These are phyloP conservation scores for Meliscaeva auricollis DNA, from an alignment of 2,888 invertebrate genomes.

Conservation along the genomic window DNA sequence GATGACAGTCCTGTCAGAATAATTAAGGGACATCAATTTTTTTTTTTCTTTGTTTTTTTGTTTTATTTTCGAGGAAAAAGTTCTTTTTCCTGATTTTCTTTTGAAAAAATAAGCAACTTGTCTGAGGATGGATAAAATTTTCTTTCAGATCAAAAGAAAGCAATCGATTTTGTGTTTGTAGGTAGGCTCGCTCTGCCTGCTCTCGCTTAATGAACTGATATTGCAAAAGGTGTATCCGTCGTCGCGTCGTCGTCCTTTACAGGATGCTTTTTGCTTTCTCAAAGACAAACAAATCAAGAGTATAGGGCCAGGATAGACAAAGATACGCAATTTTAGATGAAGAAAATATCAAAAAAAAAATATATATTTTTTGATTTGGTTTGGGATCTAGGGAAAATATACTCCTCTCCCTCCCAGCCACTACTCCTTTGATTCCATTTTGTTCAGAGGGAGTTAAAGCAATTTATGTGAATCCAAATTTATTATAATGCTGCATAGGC, in stretches of 20 bases:
- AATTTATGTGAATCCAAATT: constrained; percentile 59
- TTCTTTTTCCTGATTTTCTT: background rate
- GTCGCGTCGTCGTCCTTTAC: background rate
- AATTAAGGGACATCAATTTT: constrained; percentile 54
- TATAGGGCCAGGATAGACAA: too few species aligned
- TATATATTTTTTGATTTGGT: constrained; percentile 60
- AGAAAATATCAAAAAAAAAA: background rate
- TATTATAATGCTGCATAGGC: constrained; percentile 20
- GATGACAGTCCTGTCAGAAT: constrained; percentile 56
- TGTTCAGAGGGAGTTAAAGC: constrained; percentile 28
- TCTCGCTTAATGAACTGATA: constrained; percentile 20
- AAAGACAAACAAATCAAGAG: constrained; percentile 40
- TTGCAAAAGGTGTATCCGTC: constrained; percentile 26
- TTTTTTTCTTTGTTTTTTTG: background rate
- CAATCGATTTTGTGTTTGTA: constrained; percentile 24
- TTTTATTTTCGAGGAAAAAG: constrained; percentile 6
- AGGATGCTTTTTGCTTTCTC: constrained; percentile 1
- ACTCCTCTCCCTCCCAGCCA: background rate
- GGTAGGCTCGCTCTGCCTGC: background rate
- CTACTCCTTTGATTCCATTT: background rate
- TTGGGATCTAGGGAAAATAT: constrained; percentile 56
- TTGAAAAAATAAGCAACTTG: background rate
- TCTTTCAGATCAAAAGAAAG: constrained; percentile 54
- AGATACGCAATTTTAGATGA: constrained; percentile 42
- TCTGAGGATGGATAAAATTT: constrained; percentile 47